Conservation (phyloP, 2,113 vertebrate genomes). For the Atrichornis clamosus region DNA sequence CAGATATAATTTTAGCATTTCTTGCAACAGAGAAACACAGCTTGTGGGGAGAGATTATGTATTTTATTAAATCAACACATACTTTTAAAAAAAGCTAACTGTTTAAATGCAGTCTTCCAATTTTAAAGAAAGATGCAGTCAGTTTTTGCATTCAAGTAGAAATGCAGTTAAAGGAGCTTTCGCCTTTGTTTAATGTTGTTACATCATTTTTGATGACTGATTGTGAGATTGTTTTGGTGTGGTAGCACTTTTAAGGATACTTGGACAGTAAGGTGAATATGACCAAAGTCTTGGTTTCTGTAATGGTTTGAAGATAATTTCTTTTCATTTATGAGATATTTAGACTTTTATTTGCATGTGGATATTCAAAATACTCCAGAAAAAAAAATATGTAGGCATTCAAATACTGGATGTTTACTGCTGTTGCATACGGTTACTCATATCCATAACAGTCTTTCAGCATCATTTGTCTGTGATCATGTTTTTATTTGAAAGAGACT, state of each 20-base stretch:
- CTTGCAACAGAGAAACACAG: neutral
- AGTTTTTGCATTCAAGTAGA: neutral
- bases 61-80: conserved; percentile 14
- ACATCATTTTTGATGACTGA: neutral
- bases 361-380: neutral
- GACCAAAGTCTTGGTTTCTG: neutral
- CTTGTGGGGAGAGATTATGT: neutral
- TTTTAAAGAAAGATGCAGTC: neutral
- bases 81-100: neutral
- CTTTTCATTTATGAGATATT: neutral
- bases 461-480: conserved; percentile 5
- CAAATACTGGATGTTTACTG: neutral
- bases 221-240: neutral
- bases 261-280: neutral
- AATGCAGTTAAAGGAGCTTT: neutral
- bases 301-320: neutral
- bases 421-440: neutral
- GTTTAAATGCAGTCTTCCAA: neutral
- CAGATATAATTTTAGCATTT: neutral
- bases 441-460: neutral
- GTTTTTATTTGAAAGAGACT: conserved; percentile 39
- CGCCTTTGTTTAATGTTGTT: neutral
- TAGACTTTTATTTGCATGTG: neutral
- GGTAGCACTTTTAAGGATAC: neutral
- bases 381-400: neutral